Evolutionary conservation across 2,888 invertebrate genomes (phyloP).

Genomic region (Hyposoter didymator): DNA sequence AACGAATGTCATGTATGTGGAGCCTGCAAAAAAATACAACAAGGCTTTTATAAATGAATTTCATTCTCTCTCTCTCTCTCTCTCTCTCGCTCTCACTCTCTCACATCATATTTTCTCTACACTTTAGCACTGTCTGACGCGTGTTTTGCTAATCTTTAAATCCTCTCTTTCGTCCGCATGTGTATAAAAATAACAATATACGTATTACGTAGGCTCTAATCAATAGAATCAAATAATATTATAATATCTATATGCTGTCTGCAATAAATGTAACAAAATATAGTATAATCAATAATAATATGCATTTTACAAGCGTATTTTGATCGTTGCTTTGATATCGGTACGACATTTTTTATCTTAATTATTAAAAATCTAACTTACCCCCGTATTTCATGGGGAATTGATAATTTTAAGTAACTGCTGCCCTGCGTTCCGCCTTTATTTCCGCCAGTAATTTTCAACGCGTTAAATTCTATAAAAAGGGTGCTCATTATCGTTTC

Average conservation of each 20-base stretch:
- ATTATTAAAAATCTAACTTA: slow-evolving; percentile 38
- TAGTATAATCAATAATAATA: slow-evolving; percentile 80
- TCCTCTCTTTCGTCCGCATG: slow-evolving; percentile 64
- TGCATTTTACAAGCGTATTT: slow-evolving; percentile 84
- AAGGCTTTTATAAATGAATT: slow-evolving; percentile 30
- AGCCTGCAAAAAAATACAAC: slow-evolving; percentile 29
- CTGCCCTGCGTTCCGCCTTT: slow-evolving; percentile 39
- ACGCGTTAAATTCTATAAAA: slow-evolving; percentile 47
- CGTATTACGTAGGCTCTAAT: slow-evolving; percentile 79
- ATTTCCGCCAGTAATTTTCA: slow-evolving; percentile 25
- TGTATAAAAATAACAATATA: slow-evolving; percentile 82
- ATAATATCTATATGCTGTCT: slow-evolving; percentile 79
- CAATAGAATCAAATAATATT: slow-evolving; percentile 79
- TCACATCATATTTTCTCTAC: slow-evolving; percentile 33
- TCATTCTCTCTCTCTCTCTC: slow-evolving; percentile 30
- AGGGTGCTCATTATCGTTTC: slow-evolving; percentile 41
- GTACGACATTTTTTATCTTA: slow-evolving; percentile 73
- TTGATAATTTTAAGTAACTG: slow-evolving; percentile 53
- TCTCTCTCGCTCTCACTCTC: slow-evolving; percentile 18
- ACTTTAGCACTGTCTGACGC: slow-evolving; percentile 50
- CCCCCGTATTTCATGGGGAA: slow-evolving; percentile 26
- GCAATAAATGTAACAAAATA: slow-evolving; percentile 83
- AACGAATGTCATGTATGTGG: slow-evolving; percentile 42
- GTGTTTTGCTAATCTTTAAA: slow-evolving; percentile 50
- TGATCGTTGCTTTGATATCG: slow-evolving; percentile 84